Percentiles rank a stretch among this genome's conserved stretches.
These are phyloP conservation scores for Drosophila chauvacae DNA, from an alignment of 1,140 invertebrate species.

Conservation along the genomic window DNA sequence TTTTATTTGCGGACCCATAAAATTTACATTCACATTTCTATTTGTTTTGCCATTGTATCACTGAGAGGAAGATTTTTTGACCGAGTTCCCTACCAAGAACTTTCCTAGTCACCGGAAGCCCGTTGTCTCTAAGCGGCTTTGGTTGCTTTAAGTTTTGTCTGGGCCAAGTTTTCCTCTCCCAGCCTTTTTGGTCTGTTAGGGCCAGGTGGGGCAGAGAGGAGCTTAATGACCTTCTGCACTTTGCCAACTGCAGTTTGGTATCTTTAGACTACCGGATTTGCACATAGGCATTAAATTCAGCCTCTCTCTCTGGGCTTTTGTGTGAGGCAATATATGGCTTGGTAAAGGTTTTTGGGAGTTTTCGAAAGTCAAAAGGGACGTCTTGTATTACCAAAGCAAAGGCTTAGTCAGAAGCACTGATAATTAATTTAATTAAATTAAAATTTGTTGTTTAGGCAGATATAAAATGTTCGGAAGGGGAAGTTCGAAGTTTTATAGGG, in stretches of 20 bases:
- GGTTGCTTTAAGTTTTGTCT: constrained; percentile 44
- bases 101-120: constrained; percentile 47
- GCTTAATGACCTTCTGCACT: constrained; percentile 58
- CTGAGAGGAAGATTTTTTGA: neutral
- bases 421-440: constrained; percentile 1
- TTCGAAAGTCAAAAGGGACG: neutral
- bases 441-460: neutral
- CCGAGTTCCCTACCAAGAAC: neutral
- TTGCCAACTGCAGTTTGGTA: constrained; percentile 26
- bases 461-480: no score
- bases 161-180: constrained; percentile 34
- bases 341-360: neutral
- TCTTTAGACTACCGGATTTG: constrained; percentile 33
- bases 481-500: neutral
- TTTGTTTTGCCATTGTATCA: constrained; percentile 59
- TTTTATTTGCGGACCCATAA: constrained; percentile 63
- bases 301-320: neutral
- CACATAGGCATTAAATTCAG: constrained; percentile 42
- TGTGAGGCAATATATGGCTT: neutral
- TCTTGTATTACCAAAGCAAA: neutral
- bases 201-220: neutral
- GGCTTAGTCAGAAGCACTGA: neutral
- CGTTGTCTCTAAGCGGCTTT: constrained; percentile 65
- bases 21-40: constrained; percentile 68
- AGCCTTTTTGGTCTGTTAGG: constrained; percentile 1